Evolutionary conservation across 2,888 invertebrate species (phyloP), one percentile per base, ranked within the genome.

Genomic region (Pristionchus fissidentatus): DNA sequence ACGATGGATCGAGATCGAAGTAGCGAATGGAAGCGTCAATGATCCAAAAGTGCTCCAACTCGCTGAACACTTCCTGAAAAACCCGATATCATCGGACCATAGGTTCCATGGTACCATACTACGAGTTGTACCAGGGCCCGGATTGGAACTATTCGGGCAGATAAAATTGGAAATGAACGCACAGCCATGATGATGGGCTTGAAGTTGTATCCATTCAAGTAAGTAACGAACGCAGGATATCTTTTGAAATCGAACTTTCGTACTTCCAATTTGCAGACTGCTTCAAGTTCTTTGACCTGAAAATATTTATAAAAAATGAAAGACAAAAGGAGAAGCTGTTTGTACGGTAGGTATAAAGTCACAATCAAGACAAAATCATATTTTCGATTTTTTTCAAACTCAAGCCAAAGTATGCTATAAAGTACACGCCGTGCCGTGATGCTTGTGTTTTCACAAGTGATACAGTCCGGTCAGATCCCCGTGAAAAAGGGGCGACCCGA

Each of bases 161-260:
- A 19, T 32, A 38, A n/a, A 35, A 35, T 7, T 19, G 41, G 32
- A 35, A 73, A 73, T 46, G 22, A 29, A 52, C 70, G 49, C 35
- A 83, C 83, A n/a, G 83, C 83, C 57, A 83, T 83, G 35, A 83
- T 66, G 35, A 83, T 83, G 4, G 75, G 75, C 32, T 83, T 83
- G 83, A 83, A 83, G 49, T 83, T 29, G 83, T 83, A 83, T 60
- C 77, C 75, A 38, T 60, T 41, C 1, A 75, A 22, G 3, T 49
- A 22, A 1, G n/a, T n/a, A 13, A 77, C 60, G 29, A 77, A 77
- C 8, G 38, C 26, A 13, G 83, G 83, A 41, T 77, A 83, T 13
- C 13, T 10, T 0, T 60, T 41, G 60, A 60, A 83, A 2, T 8
- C 8, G 32, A 83, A 77, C 41, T 60, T 43, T 5, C 83, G 75